These are phyloP conservation scores for Potamilus streckersoni DNA, from an alignment of 1,140 invertebrate genomes.

Conservation along the genomic window DNA sequence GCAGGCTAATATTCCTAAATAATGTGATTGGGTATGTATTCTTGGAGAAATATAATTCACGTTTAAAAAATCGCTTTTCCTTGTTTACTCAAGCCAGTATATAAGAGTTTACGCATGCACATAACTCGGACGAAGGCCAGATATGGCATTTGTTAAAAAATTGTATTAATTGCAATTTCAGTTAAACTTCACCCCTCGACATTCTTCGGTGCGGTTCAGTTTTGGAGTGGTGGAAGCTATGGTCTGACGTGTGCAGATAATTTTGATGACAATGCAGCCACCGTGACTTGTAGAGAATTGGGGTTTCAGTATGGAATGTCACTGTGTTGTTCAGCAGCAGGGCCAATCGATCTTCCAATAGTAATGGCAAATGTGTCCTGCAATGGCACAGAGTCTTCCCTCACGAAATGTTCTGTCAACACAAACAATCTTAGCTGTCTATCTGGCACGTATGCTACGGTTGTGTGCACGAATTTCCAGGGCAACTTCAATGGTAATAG, in stretches of 20 bases:
- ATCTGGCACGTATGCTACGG: conserved; percentile 27
- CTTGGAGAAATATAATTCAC: too few species aligned
- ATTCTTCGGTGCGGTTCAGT: conserved; percentile 26
- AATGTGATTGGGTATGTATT: too few species aligned
- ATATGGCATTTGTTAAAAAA: too few species aligned
- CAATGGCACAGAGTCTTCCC: conserved; percentile 10
- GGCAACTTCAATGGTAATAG: conserved; percentile 10
- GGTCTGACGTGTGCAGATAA: conserved; percentile 48
- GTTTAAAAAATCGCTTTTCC: too few species aligned
- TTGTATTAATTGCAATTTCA: conserved; percentile 2
- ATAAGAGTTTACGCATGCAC: too few species aligned
- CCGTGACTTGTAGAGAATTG: conserved; percentile 44
- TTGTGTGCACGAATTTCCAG: conserved; percentile 16
- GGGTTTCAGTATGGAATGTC: conserved; percentile 31
- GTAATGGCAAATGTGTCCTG: conserved; percentile 6
- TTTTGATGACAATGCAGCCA: conserved; percentile 47
- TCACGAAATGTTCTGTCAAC: conserved; percentile 15
- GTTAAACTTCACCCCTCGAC: conserved; percentile 10
- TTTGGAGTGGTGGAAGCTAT: conserved; percentile 24
- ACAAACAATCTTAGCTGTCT: conserved; percentile 5
- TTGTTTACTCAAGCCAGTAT: too few species aligned
- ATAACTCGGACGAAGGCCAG: too few species aligned
- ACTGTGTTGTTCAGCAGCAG: conserved; percentile 32
- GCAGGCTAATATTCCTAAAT: too few species aligned
- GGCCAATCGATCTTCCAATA: background rate